Percentiles rank a stretch among this genome's conserved stretches.
phyloP scores from a whole-genome alignment of 2,888 invertebrate genomes.

The Prosapia bicincta region DNA sequence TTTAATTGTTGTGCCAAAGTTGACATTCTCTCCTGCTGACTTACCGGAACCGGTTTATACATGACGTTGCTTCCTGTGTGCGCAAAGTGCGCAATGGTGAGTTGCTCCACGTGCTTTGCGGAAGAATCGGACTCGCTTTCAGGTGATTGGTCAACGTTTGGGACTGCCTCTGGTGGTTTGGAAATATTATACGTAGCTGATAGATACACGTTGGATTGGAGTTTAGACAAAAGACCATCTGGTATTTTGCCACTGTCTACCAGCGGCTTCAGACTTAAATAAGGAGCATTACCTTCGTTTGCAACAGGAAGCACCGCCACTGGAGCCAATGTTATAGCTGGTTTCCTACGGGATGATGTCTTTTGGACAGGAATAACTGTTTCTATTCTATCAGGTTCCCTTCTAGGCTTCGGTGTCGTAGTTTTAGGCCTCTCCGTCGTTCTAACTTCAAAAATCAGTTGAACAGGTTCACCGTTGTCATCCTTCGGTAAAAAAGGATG shows the following conservation, averaged over 20 bases:
- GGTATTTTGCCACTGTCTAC: background rate
- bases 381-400: background rate
- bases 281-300: background rate
- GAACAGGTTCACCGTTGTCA: slow-evolving; percentile 3
- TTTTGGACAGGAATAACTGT: background rate
- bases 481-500: slow-evolving; percentile 33
- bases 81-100: slow-evolving; percentile 39
- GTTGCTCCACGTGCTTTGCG: slow-evolving; percentile 37
- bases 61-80: slow-evolving; percentile 27
- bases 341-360: background rate
- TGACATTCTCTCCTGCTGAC: slow-evolving; percentile 34
- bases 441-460: slow-evolving; percentile 1
- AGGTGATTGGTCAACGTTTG: background rate
- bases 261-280: background rate
- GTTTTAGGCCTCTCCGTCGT: background rate
- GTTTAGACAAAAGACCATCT: background rate
- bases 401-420: background rate
- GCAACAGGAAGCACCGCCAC: background rate
- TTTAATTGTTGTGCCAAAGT: slow-evolving; percentile 36
- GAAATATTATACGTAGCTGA: background rate
- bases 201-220: slow-evolving; percentile 4
- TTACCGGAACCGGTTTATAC: slow-evolving; percentile 28
- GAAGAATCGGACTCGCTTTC: slow-evolving; percentile 18
- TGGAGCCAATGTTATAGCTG: background rate
- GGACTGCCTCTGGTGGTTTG: background rate